Evolutionary conservation across 2,113 vertebrate species (phyloP).

Genomic region (Saimiri boliviensis): DNA sequence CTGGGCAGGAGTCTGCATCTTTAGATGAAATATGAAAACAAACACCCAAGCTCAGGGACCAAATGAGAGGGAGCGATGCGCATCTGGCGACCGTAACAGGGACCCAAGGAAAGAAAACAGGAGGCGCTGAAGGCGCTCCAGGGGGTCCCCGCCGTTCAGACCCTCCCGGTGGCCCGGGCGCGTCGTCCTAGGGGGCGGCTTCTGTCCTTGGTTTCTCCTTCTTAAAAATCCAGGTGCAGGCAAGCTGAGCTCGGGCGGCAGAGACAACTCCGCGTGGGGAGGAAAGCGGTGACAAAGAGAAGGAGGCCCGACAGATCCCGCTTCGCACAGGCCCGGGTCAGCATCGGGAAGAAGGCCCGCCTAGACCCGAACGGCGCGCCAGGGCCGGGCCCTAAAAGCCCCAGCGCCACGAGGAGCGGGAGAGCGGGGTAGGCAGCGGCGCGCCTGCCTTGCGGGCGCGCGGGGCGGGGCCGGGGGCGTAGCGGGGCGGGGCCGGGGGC

Average conservation of each 20-base stretch:
- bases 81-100: not conserved
- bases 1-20: not conserved
- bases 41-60: not conserved
- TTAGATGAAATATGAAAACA: not conserved
- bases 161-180: not conserved
- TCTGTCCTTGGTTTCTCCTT: slow-evolving; percentile 5
- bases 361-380: fast-evolving
- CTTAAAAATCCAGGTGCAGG: not conserved
- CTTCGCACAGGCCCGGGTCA: not conserved
- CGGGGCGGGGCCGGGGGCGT: not conserved
- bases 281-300: not conserved
- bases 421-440: too few species aligned
- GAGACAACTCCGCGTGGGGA: not conserved
- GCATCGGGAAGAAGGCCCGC: not conserved
- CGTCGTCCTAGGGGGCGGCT: not conserved
- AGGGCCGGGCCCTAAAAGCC: fast-evolving
- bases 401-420: too few species aligned
- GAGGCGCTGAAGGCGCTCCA: not conserved
- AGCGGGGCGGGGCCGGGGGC: not conserved
- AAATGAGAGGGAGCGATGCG: not conserved
- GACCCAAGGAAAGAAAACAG: not conserved
- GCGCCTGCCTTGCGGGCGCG: not conserved
- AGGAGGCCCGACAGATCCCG: not conserved
- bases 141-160: not conserved
- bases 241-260: not conserved